Evolutionary conservation across 2,113 vertebrate species (phyloP).

Genomic region (Casuarius casuarius): DNA sequence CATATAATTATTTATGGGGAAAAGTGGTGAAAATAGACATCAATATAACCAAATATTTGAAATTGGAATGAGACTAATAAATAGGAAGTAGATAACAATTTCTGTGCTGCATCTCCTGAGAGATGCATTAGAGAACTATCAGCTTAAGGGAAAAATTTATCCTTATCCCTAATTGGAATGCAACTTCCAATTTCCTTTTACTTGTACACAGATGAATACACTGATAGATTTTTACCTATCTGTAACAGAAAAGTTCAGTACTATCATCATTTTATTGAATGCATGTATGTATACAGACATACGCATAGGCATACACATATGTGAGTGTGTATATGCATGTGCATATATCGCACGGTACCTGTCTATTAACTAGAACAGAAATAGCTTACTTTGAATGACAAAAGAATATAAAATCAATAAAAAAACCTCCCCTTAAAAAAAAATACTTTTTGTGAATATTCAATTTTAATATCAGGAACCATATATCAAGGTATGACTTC

Average conservation of each 20-base stretch:
- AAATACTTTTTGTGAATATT: neutral
- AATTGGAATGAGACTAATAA: neutral
- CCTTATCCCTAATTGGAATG: neutral
- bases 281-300: neutral
- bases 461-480: neutral
- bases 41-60: neutral
- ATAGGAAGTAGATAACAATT: neutral
- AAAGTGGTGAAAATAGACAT: neutral
- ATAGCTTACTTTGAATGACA: neutral
- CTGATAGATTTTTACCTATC: neutral
- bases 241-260: neutral
- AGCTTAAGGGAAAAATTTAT: neutral
- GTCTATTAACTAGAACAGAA: neutral
- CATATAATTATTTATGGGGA: neutral
- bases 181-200: neutral
- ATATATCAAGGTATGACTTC: neutral
- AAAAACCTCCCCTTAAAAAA: neutral
- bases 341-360: neutral
- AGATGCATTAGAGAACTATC: neutral
- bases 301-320: neutral
- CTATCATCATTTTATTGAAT: neutral
- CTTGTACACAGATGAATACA: neutral
- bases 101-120: neutral
- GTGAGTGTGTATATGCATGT: neutral
- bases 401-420: constrained; percentile 16